phyloP scores from a whole-genome alignment of 2,113 vertebrate species.

The Rhynchomys soricoides region DNA sequence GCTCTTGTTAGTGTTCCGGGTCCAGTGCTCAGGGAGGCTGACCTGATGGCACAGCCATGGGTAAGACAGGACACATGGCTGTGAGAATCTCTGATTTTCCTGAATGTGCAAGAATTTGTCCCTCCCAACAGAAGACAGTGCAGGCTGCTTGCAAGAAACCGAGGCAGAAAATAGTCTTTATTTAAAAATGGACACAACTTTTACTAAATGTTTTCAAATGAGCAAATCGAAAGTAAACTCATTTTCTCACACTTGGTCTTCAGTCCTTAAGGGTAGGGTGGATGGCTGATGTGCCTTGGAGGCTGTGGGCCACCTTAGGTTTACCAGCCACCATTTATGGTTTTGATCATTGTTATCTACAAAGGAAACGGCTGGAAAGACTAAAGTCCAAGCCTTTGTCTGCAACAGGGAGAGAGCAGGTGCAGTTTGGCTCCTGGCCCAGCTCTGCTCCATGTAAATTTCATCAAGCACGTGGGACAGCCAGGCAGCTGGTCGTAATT shows the following conservation, averaged over 20 bases:
- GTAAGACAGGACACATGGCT: slow-evolving; percentile 83
- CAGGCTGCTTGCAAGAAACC: slow-evolving; percentile 58
- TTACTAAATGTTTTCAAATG: slow-evolving; percentile 30
- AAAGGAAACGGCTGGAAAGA: slow-evolving; percentile 69
- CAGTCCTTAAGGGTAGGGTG: background rate
- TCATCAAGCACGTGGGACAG: slow-evolving; percentile 76
- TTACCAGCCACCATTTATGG: background rate
- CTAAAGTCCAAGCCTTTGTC: slow-evolving; percentile 24
- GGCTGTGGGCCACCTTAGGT: background rate
- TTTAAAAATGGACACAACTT: background rate
- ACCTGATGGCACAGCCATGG: slow-evolving; percentile 70
- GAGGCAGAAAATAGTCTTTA: slow-evolving; percentile 45
- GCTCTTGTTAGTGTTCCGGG: slow-evolving; percentile 62
- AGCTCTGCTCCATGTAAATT: slow-evolving; percentile 78
- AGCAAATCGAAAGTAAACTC: slow-evolving; percentile 17
- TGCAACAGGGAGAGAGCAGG: slow-evolving; percentile 68
- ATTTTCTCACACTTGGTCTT: background rate
- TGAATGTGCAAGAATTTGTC: slow-evolving; percentile 81
- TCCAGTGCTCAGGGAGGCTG: slow-evolving; percentile 71
- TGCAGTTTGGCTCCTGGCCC: slow-evolving; percentile 71
- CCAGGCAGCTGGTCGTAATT: slow-evolving; percentile 65
- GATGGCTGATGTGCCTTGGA: background rate
- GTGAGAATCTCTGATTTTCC: slow-evolving; percentile 79
- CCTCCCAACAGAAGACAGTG: slow-evolving; percentile 72
- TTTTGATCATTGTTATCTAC: slow-evolving; percentile 30